Base-by-base conservation (phyloP, 2,113 vertebrate genomes). In the Syrrhaptes paradoxus region DNA sequence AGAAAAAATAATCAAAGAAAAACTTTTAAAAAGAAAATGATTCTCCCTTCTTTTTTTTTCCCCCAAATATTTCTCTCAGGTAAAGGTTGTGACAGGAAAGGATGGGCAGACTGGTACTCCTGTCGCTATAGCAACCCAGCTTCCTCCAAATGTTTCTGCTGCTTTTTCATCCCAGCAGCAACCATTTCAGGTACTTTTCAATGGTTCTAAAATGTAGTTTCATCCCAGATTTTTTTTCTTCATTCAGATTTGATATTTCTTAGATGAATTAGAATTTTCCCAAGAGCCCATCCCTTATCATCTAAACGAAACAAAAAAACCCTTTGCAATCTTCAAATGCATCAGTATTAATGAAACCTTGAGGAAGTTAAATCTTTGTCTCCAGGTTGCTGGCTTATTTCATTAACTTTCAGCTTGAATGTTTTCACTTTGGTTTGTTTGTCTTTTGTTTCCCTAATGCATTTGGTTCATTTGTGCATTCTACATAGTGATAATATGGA, bases 61-160 rank as follows among this genome's bases (percentile, higher is more conserved):
- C 92, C 97, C 96, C 66, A 96, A 97, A 97, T 97, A 97, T 98
- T 98, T 96, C 97, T 98, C 98, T 98, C 97, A 99, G 99, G 99
- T 99, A 97, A 99, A 99, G 97, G 98, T 99, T 98, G 98, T 98
- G 97, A 99, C 99, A 97, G 99, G 99, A 98, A 99, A 99, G 98
- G 99, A 99, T 98, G 99, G 99, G 94, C 99, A 99, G 98, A 98
- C 99, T 96, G 99, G 98, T 97, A 99, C 99, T 92, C 99, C 99
- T 93, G 98, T 99, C 98, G 99, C 99, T 98, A 99, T 99, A 98
- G 98, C 99, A 98, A 99, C 99, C 91, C 99, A 99, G 98, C 99
- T 99, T 98, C 99, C 99, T 97, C 98, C 99, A 96, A 99, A 99
- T 98, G 99, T 99, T 97, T 99, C 99, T 96, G 99, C 99, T 98